A percentile compares a stretch with the other conserved stretches of the same genome.
These are phyloP conservation scores for Rattus rattus DNA, from an alignment of 2,113 vertebrate genomes.

Conservation along the genomic window DNA sequence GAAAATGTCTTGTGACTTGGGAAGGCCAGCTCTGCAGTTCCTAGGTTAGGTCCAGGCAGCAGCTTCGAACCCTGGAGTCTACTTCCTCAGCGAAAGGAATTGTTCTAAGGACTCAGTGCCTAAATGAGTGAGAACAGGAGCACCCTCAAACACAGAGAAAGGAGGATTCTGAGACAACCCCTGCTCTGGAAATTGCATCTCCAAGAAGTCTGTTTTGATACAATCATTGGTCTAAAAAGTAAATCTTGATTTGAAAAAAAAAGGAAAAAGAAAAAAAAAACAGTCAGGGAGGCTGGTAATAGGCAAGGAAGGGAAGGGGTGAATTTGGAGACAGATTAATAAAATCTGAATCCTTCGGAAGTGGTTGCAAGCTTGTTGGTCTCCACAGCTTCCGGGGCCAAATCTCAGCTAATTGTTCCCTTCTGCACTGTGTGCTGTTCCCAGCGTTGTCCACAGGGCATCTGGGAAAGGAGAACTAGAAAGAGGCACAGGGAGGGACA, in stretches of 20 bases:
- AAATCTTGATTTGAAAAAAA: neutral
- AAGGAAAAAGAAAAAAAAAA: neutral
- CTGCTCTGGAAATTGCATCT: constrained; percentile 9
- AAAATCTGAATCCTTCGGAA: constrained; percentile 57
- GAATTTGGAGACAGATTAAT: constrained; percentile 35
- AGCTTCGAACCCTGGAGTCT: neutral
- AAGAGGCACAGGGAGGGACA: neutral
- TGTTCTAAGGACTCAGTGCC: neutral
- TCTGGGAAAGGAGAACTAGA: neutral
- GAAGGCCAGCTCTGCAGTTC: neutral
- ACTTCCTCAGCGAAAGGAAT: neutral
- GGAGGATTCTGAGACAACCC: neutral
- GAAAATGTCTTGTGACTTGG: neutral
- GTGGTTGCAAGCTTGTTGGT: neutral
- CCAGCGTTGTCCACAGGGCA: neutral
- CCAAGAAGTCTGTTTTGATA: constrained; percentile 21
- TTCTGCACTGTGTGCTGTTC: neutral
- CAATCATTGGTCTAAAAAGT: neutral
- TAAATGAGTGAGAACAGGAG: neutral
- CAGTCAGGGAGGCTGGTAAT: neutral
- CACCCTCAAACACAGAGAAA: neutral
- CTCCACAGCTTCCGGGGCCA: neutral
- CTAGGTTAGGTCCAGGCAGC: neutral
- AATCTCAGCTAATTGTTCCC: constrained; percentile 50
- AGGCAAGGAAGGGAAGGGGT: neutral